phyloP scores from a whole-genome alignment of 2,888 invertebrate species.

The Opisthograptis luteolata region DNA sequence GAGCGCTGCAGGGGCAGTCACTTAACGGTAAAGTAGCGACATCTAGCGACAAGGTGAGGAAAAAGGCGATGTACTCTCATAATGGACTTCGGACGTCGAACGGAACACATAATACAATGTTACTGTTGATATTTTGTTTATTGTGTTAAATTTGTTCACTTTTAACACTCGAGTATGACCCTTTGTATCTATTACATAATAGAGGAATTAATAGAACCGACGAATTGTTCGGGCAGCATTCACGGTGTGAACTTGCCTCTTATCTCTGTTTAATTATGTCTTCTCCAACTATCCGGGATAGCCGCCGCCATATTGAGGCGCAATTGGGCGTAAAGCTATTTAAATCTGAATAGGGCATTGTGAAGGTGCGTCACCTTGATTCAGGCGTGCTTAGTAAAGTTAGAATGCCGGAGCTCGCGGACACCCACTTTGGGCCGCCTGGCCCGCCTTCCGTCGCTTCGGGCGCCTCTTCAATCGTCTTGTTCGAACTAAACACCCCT shows the following conservation, averaged over 20 bases:
- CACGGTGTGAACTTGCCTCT: constrained; percentile 53
- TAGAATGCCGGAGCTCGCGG: constrained; percentile 70
- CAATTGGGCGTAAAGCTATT: constrained; percentile 84
- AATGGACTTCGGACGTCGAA: too few relatives aligned
- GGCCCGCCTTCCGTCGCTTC: constrained; percentile 56
- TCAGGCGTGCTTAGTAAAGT: constrained; percentile 78
- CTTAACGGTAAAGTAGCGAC: too few relatives aligned
- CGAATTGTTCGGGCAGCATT: constrained; percentile 38
- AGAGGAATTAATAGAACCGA: constrained; percentile 39
- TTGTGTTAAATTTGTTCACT: not conserved
- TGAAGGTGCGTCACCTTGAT: constrained; percentile 80
- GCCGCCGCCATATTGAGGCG: constrained; percentile 77
- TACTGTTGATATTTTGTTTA: not conserved
- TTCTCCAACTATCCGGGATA: constrained; percentile 66
- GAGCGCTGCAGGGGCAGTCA: too few relatives aligned
- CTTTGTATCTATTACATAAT: constrained; percentile 32
- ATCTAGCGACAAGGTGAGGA: too few relatives aligned
- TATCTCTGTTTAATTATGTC: constrained; percentile 78
- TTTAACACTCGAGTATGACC: constrained; percentile 6
- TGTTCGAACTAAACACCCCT: constrained; percentile 62
- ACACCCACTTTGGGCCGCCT: constrained; percentile 49
- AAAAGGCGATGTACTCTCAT: too few relatives aligned
- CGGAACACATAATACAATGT: too few relatives aligned
- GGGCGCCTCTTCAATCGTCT: constrained; percentile 59
- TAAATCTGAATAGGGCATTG: constrained; percentile 83